These are phyloP conservation scores for Gonatopus flavifemur DNA, from an alignment of 1,140 invertebrate genomes.

Conservation along the genomic window DNA sequence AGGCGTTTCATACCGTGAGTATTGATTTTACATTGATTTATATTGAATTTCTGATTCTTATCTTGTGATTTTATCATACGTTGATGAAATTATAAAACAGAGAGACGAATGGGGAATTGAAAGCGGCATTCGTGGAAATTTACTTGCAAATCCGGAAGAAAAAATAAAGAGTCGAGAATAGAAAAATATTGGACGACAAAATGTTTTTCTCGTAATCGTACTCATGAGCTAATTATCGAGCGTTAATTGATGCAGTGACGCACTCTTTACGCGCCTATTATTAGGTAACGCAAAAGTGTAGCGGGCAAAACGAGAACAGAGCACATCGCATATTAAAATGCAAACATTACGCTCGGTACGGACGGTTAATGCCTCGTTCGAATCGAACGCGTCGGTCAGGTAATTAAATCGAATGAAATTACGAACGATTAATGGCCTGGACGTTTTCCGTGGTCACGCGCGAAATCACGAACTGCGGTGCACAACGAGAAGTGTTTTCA, in stretches of 20 bases:
- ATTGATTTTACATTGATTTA: too few species aligned
- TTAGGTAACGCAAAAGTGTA: slow-evolving; percentile 39
- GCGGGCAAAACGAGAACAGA: slow-evolving; percentile 18
- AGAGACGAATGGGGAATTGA: too few species aligned
- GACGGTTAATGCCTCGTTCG: slow-evolving; percentile 40
- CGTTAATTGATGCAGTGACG: slow-evolving; percentile 34
- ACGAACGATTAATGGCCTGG: slow-evolving; percentile 42
- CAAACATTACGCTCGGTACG: slow-evolving; percentile 35
- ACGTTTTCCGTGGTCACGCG: slow-evolving; percentile 28
- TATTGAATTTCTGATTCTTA: too few species aligned
- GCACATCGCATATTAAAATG: slow-evolving; percentile 44
- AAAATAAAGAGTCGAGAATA: too few species aligned
- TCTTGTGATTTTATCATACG: too few species aligned
- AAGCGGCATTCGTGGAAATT: too few species aligned
- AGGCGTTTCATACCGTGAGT: too few species aligned
- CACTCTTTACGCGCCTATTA: slow-evolving; percentile 39
- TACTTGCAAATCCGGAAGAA: too few species aligned
- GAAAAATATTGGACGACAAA: too few species aligned
- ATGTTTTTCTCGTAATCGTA: too few species aligned
- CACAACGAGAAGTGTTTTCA: slow-evolving; percentile 22
- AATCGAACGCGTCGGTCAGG: slow-evolving; percentile 32
- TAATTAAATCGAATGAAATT: slow-evolving; percentile 54
- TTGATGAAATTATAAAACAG: too few species aligned
- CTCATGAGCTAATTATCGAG: slow-evolving; percentile 30
- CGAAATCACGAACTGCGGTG: slow-evolving; percentile 21